phyloP scores from a whole-genome alignment of 2,113 vertebrate genomes.

The Eubucco bourcierii region DNA sequence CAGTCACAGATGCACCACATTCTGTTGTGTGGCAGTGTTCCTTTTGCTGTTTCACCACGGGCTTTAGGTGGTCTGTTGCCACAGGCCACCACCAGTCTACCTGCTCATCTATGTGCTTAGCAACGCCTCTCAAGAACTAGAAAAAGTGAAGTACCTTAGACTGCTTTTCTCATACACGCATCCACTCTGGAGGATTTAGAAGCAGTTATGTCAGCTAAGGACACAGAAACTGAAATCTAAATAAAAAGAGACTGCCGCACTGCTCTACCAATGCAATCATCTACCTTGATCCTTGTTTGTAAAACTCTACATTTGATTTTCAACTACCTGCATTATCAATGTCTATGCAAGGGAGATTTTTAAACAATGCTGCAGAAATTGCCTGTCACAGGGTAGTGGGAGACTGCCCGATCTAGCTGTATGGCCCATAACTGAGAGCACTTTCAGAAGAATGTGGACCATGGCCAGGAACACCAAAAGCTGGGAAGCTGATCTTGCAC shows the following conservation, averaged over 20 bases:
- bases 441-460: background rate
- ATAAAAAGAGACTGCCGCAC: background rate
- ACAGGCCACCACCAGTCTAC: background rate
- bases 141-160: background rate
- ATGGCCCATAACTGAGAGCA: background rate
- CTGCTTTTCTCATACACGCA: background rate
- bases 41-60: background rate
- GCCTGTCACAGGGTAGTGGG: background rate
- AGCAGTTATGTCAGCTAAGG: background rate
- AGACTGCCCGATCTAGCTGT: background rate
- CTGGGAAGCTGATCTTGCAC: background rate
- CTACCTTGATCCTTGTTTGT: background rate
- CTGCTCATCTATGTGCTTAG: background rate
- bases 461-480: background rate
- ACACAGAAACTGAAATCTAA: background rate
- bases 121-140: background rate
- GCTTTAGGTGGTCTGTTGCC: background rate
- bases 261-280: background rate
- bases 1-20: background rate
- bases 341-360: background rate
- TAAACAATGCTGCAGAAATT: background rate
- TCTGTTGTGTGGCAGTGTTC: background rate
- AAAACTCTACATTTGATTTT: background rate
- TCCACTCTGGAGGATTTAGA: background rate
- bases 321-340: background rate